Evolutionary conservation across 2,888 invertebrate species (phyloP), one percentile per base, ranked within the genome.

Genomic region (Erpobdella octoculata): DNA sequence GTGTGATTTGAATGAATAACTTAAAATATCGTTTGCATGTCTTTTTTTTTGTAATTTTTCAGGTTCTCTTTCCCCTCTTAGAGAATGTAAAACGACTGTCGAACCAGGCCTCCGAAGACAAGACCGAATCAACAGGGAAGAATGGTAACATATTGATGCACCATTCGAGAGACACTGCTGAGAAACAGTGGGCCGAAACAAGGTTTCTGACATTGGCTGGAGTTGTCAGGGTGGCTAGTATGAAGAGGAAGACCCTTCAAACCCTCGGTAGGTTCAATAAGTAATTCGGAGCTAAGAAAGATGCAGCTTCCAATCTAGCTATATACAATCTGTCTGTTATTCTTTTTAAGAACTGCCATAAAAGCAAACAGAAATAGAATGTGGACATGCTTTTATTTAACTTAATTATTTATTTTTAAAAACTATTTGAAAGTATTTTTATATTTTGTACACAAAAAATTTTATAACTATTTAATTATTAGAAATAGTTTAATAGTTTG

Each of bases 181-280:
- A 95, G 83, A 97, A 97, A 79, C 97, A 97, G 80, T 97, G 96
- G 96, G 94, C 96, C 0, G 96, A 97, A 84, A 97, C 97, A 0
- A 92, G 94, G 86, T 94, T 83, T n/a, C 79, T 84, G 15, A 83
- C 85, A 0, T 78, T 86, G 69, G 82, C 84, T 8, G 95, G 95
- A 0, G 94, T 95, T 28, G 92, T 93, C 0, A 87, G 94, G 74
- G 94, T 91, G 65, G 95, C 96, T 84, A 93, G 93, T 81, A 91
- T 92, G 0, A 91, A 95, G 82, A 88, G 93, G 77, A 90, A 89
- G 78, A 86, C 93, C 68, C 86, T 96, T 25, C 80, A 83, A 65
- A 77, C 78, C 21, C 76, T 82, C 31, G 80, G 80, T 79, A 72
- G 74, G 75, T 53, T n/a, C n/a, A n/a, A n/a, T n/a, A n/a, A n/a